phyloP scores from a whole-genome alignment of 1,140 invertebrate species.

The Macrotrachela quadricornifera region DNA sequence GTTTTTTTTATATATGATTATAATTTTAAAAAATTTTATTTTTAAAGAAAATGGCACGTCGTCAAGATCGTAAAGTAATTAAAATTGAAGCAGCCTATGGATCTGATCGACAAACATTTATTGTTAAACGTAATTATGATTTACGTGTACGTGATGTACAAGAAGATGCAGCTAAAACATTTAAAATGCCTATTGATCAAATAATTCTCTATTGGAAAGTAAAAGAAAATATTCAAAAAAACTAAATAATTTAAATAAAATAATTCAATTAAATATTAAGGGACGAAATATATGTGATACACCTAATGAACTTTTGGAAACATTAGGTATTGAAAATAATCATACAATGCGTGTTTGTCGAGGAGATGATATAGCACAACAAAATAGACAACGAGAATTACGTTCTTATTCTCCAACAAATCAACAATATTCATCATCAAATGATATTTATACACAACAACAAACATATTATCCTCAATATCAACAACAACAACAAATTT shows the following conservation, averaged over 20 bases:
- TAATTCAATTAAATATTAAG: too few relatives aligned
- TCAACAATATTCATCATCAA: too few relatives aligned
- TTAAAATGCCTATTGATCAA: conserved; percentile 6
- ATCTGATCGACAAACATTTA: conserved; percentile 1
- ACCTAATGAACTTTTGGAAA: neutral
- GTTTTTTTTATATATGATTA: neutral
- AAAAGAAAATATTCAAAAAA: too few relatives aligned
- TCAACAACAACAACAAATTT: neutral
- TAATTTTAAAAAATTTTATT: neutral
- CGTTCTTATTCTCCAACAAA: too few relatives aligned
- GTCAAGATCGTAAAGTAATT: conserved; percentile 8
- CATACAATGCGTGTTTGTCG: conserved; percentile 1
- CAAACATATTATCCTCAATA: neutral
- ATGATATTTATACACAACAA: too few relatives aligned
- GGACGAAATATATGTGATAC: conserved; percentile 4
- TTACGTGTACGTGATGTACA: neutral
- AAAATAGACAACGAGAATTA: neutral
- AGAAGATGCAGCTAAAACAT: conserved; percentile 3
- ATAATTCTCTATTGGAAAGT: neutral
- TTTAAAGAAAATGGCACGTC: conserved; percentile 8
- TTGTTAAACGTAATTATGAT: neutral
- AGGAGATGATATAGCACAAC: neutral
- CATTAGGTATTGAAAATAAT: conserved; percentile 5
- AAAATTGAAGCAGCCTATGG: conserved; percentile 6
- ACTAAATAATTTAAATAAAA: too few relatives aligned